Percentiles rank a stretch among this genome's conserved stretches.
Evolutionary conservation across 2,797 vertebrate genomes (phyloP).

Genomic region (Fistularia tabacaria): DNA sequence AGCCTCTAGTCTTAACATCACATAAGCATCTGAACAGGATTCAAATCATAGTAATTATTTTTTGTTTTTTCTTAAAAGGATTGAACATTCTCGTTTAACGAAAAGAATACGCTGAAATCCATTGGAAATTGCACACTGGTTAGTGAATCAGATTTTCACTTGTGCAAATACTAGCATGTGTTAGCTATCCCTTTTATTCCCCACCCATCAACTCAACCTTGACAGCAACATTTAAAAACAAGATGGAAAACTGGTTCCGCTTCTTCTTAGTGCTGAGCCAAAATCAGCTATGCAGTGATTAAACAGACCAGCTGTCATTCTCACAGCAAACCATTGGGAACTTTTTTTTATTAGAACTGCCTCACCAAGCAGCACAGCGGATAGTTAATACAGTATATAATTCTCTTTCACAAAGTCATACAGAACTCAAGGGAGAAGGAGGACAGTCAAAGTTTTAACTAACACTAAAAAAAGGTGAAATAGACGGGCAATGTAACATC

Average conservation of each 20-base stretch:
- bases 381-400: constrained; percentile 42
- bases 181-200: background rate
- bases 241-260: constrained; percentile 24
- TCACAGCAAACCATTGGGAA: constrained; percentile 48
- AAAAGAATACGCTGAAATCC: too few species aligned
- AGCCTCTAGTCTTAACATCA: too few species aligned
- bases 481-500: background rate
- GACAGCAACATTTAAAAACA: constrained; percentile 28
- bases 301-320: constrained; percentile 64
- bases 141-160: too few species aligned
- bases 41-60: too few species aligned
- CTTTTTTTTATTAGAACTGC: constrained; percentile 48
- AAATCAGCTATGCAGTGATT: constrained; percentile 59
- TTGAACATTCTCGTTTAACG: too few species aligned
- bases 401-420: constrained; percentile 42
- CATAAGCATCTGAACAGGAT: too few species aligned
- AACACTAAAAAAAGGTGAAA: constrained; percentile 3
- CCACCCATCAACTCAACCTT: constrained; percentile 2
- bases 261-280: constrained; percentile 32
- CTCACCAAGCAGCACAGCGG: constrained; percentile 38
- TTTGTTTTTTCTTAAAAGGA: too few species aligned
- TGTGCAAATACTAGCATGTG: too few species aligned
- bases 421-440: constrained; percentile 34
- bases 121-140: too few species aligned
- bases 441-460: constrained; percentile 31